These are phyloP conservation scores for Eupsittula cactorum DNA, from an alignment of 2,113 vertebrate genomes.

Conservation along the genomic window DNA sequence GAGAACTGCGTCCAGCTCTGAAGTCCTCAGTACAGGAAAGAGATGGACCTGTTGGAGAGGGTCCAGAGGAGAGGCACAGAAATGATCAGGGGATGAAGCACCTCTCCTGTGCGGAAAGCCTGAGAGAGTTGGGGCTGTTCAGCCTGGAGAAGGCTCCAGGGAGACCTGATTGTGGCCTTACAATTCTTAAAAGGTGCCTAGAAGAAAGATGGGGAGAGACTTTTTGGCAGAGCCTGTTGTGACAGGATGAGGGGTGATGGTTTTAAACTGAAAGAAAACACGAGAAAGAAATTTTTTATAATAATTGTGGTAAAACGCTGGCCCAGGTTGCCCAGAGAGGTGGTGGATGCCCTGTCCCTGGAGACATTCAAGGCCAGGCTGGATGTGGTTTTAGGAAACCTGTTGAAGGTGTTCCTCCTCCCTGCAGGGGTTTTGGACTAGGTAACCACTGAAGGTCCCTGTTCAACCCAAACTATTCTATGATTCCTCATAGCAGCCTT, in stretches of 20 bases:
- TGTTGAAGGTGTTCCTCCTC: neutral
- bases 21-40: neutral
- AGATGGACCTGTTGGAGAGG: neutral
- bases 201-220: neutral
- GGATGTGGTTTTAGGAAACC: neutral
- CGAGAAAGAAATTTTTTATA: neutral
- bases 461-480: neutral
- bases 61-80: neutral
- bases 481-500: neutral
- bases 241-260: neutral
- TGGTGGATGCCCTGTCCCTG: neutral
- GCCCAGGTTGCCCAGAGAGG: neutral
- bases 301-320: neutral
- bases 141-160: neutral
- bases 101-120: neutral
- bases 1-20: neutral
- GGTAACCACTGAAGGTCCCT: neutral
- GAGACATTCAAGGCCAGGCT: neutral
- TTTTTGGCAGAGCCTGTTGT: neutral
- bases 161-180: neutral
- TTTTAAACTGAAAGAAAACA: neutral
- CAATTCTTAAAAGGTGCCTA: neutral
- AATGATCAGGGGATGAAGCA: neutral
- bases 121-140: neutral
- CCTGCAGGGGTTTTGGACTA: neutral